These are phyloP conservation scores for Coenobita brevimanus DNA, from an alignment of 1,140 invertebrate species.

Conservation along the genomic window DNA sequence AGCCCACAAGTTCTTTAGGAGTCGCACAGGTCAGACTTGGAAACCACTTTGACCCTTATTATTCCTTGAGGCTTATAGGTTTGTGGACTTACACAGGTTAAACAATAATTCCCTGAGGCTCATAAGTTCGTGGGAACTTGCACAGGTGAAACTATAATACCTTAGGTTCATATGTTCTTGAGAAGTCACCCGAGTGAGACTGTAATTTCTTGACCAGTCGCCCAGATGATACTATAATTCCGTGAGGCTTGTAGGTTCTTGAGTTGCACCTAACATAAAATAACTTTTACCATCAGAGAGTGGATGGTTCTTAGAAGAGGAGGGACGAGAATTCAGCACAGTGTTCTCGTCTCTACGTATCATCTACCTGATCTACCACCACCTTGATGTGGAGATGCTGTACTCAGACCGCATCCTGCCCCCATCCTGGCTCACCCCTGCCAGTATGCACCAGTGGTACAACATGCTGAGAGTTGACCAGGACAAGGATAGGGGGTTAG, in stretches of 20 bases:
- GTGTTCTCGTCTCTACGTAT: slow-evolving; percentile 81
- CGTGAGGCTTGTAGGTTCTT: no score
- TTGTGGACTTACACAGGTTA: no score
- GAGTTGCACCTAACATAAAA: no score
- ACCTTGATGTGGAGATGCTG: slow-evolving; percentile 82
- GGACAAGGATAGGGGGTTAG: slow-evolving; percentile 76
- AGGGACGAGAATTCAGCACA: slow-evolving; percentile 77
- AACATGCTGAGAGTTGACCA: slow-evolving; percentile 82
- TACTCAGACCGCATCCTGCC: slow-evolving; percentile 83
- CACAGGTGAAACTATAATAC: no score
- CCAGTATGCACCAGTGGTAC: slow-evolving; percentile 82
- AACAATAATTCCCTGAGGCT: no score
- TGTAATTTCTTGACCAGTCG: no score
- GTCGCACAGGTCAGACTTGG: slow-evolving; percentile 43
- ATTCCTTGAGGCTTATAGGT: no score
- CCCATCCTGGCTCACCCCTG: slow-evolving; percentile 79
- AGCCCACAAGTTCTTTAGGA: slow-evolving; percentile 75
- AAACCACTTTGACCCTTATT: no score
- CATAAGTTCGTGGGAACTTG: no score
- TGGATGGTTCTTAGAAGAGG: slow-evolving; percentile 70
- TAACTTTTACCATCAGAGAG: slow-evolving; percentile 11
- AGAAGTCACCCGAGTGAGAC: no score
- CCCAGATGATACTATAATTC: no score
- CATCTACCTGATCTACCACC: slow-evolving; percentile 82
- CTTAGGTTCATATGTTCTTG: no score